Evolutionary conservation across 2,113 vertebrate species (phyloP), one percentile per base, ranked within the genome.

Genomic region (Alouatta palliata): DNA sequence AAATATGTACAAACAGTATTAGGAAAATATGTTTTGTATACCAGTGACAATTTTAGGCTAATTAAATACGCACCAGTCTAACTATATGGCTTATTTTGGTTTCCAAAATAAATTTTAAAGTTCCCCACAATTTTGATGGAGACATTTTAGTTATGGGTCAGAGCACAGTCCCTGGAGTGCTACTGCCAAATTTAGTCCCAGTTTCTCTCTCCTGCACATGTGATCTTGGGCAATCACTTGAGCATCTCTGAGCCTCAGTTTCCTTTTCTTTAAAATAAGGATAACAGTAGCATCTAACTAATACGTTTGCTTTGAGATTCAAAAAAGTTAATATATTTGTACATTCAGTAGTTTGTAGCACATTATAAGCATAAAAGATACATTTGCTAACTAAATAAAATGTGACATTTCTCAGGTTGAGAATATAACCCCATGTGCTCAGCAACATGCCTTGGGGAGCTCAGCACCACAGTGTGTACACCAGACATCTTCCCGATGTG

Each of bases 61-160:
- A 37, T 43, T 83, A 58, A 52, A 47, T 71, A 83, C 40, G 20
- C 14, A 79, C 20, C 91, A 32, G 4, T 71, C 21, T 79, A 47
- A 40, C 61, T 87, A 19, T 14, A 35, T 43, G 35, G 25, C 32
- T 94, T 58, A 94, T 85, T 93, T 61, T 71, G 52, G 40, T 94
- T 96, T 93, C 52, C 56, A 85, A 91, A 84, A 88, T 54, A 58
- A 94, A 77, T 40, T 82, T 85, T 17, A 17, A 40, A 61, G 27
- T 35, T 87, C 58, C 94, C 14, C 52, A 8, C 70, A 21, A 68
- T 86, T 70, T 82, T 49, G 64, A 12, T 2, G 75, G 47, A 43
- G n/a, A 14, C 30, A 40, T 82, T 23, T 30, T 21, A 19, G n/a
- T 21, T 45, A 10, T n/a, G 30, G 20, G 8, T 19, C 47, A 54